Evolutionary conservation across 2,113 vertebrate genomes (phyloP).

Genomic region (Esox niger): DNA sequence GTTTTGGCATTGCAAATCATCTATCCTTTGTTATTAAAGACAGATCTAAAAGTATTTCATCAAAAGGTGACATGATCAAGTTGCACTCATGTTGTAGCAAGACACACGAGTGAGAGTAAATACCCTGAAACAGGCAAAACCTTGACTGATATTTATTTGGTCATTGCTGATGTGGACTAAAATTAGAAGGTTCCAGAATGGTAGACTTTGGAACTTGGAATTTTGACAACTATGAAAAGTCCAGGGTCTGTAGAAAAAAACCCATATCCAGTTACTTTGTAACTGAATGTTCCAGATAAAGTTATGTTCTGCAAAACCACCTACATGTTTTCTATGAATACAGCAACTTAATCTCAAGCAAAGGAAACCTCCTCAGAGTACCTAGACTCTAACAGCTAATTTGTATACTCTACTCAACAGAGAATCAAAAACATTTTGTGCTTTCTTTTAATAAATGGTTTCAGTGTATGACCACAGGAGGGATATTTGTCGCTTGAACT

Average conservation of each 20-base stretch:
- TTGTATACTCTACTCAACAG: neutral
- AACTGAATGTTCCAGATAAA: conserved; percentile 7
- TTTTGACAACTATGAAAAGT: conserved; percentile 28
- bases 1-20: conserved; percentile 17
- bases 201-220: conserved; percentile 48
- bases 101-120: conserved; percentile 44
- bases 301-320: neutral
- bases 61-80: conserved; percentile 24
- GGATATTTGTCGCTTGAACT: conserved; percentile 61
- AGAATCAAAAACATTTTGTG: conserved; percentile 8
- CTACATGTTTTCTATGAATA: neutral
- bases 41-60: conserved; percentile 14
- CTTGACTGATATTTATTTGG: no score
- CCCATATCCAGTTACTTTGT: conserved; percentile 26
- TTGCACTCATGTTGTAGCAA: conserved; percentile 26
- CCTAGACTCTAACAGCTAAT: neutral
- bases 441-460: conserved; percentile 55
- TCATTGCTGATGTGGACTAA: conserved; percentile 46
- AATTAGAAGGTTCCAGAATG: conserved; percentile 64
- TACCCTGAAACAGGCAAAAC: conserved; percentile 40
- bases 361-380: neutral
- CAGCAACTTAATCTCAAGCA: neutral
- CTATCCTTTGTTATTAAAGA: conserved; percentile 7
- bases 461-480: conserved; percentile 58
- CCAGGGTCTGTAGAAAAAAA: conserved; percentile 20